phyloP scores from a whole-genome alignment of 2,113 vertebrate species.

The Melanocharis versteri region DNA sequence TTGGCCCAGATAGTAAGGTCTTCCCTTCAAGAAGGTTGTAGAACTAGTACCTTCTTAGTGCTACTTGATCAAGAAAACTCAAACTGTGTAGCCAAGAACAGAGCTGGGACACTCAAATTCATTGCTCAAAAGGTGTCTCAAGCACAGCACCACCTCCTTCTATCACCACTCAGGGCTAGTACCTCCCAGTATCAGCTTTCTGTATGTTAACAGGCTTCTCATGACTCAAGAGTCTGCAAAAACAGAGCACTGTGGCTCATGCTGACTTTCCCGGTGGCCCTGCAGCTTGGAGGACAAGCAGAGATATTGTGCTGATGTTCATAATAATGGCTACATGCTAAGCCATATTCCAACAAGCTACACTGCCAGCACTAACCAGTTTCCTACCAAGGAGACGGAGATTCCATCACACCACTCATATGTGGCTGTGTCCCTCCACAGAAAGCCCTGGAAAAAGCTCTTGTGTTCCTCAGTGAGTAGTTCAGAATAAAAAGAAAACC shows the following conservation, averaged over 20 bases:
- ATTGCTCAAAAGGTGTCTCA: background rate
- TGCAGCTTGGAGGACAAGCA: background rate
- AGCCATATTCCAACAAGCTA: background rate
- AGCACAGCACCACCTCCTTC: background rate
- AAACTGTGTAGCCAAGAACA: background rate
- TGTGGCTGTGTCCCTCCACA: background rate
- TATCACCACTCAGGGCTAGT: background rate
- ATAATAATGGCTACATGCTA: background rate
- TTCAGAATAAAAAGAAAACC: background rate
- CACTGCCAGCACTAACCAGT: background rate
- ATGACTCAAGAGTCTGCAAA: background rate
- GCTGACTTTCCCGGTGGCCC: background rate
- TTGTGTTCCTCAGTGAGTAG: background rate
- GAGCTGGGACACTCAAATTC: background rate
- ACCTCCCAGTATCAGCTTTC: background rate
- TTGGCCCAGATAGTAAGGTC: background rate
- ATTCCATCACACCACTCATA: background rate
- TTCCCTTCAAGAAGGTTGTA: background rate
- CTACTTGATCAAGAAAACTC: background rate
- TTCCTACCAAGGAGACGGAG: background rate
- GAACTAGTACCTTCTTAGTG: background rate
- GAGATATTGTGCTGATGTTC: background rate
- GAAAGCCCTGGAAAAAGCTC: background rate
- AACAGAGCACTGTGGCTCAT: accelerated
- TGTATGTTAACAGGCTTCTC: background rate